Conservation (phyloP, 2,888 invertebrate species). For the Drosophila subsilvestris region DNA sequence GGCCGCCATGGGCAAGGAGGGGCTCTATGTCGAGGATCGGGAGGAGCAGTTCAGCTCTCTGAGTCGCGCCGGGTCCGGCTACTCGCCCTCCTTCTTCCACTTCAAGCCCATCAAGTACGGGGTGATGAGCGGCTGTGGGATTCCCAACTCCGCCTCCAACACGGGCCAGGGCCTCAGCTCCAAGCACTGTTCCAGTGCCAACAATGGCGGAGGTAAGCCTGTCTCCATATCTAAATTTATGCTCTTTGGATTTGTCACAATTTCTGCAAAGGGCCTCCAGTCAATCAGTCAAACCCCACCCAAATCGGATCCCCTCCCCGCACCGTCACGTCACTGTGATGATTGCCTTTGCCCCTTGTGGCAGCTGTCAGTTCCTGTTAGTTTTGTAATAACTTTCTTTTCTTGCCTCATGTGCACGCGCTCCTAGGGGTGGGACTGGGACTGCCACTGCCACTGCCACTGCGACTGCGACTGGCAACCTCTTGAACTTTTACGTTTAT, state of each 20-base stretch:
- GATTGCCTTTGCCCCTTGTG: conserved; percentile 35
- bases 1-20: conserved; percentile 96
- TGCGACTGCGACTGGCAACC: conserved; percentile 48
- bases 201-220: conserved; percentile 82
- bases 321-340: background rate
- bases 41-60: conserved; percentile 93
- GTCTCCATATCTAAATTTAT: conserved; percentile 11
- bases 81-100: conserved; percentile 96
- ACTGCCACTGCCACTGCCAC: conserved; percentile 1
- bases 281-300: conserved; percentile 11
- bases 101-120: conserved; percentile 94
- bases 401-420: conserved; percentile 60
- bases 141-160: conserved; percentile 84
- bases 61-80: conserved; percentile 91
- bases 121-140: conserved; percentile 86
- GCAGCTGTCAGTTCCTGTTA: conserved; percentile 66
- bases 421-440: conserved; percentile 6
- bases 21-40: conserved; percentile 91
- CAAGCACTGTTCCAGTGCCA: conserved; percentile 84
- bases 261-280: conserved; percentile 28
- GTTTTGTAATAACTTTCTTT: conserved; percentile 77
- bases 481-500: conserved; percentile 70
- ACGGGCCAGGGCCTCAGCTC: conserved; percentile 84
- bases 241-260: conserved; percentile 48
- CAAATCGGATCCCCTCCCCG: conserved; percentile 17